Base-by-base conservation (phyloP, 2,797 vertebrate genomes). In the Halcyon smyrnensis region DNA sequence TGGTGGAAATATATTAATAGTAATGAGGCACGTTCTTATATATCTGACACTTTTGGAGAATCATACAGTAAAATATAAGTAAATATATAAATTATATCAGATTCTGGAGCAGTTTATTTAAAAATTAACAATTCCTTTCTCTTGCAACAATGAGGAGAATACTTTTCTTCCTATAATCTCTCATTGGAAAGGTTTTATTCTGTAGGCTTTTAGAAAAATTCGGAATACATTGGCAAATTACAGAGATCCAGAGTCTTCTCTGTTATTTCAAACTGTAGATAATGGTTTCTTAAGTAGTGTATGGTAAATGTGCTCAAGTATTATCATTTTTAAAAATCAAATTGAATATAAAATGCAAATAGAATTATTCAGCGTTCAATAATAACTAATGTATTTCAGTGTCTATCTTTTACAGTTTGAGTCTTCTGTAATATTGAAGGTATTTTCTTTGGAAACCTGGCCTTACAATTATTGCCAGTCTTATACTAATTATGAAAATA, bases 261-360 rank as follows among this genome's bases (percentile, higher is more conserved):
- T 82, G 27, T 70, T 87, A 67, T 77, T 95, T 85, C 64, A 83
- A 90, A 74, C 53, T 68, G 56, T 8, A 76, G 89, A 54, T 89
- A 91, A 91, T 90, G 60, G 53, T 53, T 93, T 87, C 77, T 84
- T 87, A 90, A 74, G 37, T 74, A 94, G 78, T 6, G 3, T 67
- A 77, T 8, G 11, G 51, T 65, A 87, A 88, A 69, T 67, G 81
- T 56, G n/a, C 36, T 73, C 27, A 73, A 79, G 28, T 57, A 76
- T 27, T 64, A n/a, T 48, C 5, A 34, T 74, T 87, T 90, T 34
- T 7, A 18, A 77, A 90, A 90, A 89, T 90, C 36, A 62, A 90
- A 89, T 74, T 82, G 63, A 93, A 70, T 76, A 73, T 4, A 3
- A 84, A 74, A 89, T 87, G 75, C 51, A 94, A 96, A 94, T 87